These are phyloP conservation scores for Ceyx erithaca DNA, from an alignment of 2,797 vertebrate species.

Conservation along the genomic window DNA sequence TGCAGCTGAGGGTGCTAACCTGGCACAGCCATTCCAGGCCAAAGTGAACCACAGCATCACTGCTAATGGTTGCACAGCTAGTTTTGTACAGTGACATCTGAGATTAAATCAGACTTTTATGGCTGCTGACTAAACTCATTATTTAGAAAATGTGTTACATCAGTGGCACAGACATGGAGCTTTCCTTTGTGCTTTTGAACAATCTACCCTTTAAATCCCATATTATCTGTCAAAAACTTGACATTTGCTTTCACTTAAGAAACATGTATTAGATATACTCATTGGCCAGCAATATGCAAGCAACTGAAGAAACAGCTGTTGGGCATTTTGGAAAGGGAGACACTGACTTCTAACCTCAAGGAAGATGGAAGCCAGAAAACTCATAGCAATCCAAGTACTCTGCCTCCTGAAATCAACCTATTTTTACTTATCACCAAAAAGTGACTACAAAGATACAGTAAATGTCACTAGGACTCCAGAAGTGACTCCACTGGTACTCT, in stretches of 20 bases:
- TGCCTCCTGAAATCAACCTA: not conserved
- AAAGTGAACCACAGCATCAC: not conserved
- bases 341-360: not conserved
- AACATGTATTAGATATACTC: not conserved
- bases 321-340: not conserved
- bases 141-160: not conserved
- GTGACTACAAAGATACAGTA: not conserved
- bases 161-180: not conserved
- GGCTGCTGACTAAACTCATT: not conserved
- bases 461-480: not conserved
- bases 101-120: not conserved
- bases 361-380: not conserved
- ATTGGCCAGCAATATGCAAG: not conserved
- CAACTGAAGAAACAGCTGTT: constrained; percentile 15
- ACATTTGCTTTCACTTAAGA: constrained; percentile 14
- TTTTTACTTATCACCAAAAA: not conserved
- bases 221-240: not conserved
- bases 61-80: not conserved
- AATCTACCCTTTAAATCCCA: not conserved
- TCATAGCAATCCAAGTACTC: accelerated
- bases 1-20: not conserved
- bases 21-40: not conserved
- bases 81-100: not conserved
- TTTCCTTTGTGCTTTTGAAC: not conserved
- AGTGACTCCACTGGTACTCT: not conserved